Conservation (phyloP, 1,140 invertebrate genomes). For the Cydia pomonella region DNA sequence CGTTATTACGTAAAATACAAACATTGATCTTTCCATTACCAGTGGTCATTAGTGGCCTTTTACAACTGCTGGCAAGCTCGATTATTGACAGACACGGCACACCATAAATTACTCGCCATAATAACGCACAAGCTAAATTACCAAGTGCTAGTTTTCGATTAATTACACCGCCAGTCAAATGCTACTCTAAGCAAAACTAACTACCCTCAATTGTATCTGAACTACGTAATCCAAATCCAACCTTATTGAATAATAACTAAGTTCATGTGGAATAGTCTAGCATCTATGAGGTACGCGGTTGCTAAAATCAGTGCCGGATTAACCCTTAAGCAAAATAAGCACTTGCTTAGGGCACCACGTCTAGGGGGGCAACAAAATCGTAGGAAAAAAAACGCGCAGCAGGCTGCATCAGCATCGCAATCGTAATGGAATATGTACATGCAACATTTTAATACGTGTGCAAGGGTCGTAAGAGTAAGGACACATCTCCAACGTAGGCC, state of each 20-base stretch:
- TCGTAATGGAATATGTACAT: no score
- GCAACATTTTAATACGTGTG: no score
- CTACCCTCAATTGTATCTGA: neutral
- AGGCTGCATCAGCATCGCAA: no score
- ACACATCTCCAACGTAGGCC: no score
- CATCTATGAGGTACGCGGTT: no score
- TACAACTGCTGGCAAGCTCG: neutral
- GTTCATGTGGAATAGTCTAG: neutral
- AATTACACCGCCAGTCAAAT: conserved; percentile 40
- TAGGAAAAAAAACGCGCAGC: no score
- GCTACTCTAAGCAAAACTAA: conserved; percentile 44
- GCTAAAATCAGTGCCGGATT: no score
- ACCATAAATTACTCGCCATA: neutral
- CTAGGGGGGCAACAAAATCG: no score
- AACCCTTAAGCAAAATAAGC: no score
- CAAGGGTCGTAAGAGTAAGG: no score
- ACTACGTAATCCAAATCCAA: neutral
- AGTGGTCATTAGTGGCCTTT: conserved; percentile 24
- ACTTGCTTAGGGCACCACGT: no score
- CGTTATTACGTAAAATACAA: conserved; percentile 1
- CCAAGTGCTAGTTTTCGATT: conserved; percentile 36
- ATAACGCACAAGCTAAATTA: conserved; percentile 19
- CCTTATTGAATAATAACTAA: neutral
- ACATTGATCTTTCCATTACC: neutral
- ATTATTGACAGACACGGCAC: conserved; percentile 19